A percentile compares a stretch with the other conserved stretches of the same genome.
Conservation (phyloP, 2,797 vertebrate species). For the Stomatorhinus walkeri region DNA sequence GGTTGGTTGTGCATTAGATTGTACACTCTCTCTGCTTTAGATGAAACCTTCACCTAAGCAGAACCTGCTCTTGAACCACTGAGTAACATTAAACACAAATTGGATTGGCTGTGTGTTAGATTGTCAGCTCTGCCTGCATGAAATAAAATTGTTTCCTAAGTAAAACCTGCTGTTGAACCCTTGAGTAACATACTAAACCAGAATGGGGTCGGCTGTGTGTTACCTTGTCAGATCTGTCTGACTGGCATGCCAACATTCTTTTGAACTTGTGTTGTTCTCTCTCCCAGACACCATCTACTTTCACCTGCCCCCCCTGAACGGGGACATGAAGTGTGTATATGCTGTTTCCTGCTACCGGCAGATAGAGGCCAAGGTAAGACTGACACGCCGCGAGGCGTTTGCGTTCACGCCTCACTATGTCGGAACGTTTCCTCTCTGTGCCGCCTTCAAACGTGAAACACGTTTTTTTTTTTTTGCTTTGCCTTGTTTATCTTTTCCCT, state of each 20-base stretch:
- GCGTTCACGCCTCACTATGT: background rate
- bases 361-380: conserved; percentile 90
- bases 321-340: conserved; percentile 77
- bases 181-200: background rate
- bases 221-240: background rate
- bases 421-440: background rate
- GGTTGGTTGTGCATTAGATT: background rate
- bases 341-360: conserved; percentile 95
- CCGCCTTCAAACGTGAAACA: background rate
- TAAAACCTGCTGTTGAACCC: background rate
- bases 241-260: background rate
- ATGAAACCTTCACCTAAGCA: background rate
- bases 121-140: background rate
- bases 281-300: conserved; percentile 80
- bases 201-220: background rate
- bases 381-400: background rate
- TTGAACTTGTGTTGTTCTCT: background rate
- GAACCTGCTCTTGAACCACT: background rate
- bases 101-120: background rate
- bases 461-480: background rate
- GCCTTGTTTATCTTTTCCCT: background rate
- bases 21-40: background rate
- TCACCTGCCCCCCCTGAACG: conserved; percentile 80
- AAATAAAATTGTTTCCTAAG: background rate
- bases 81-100: background rate